phyloP scores from a whole-genome alignment of 2,797 vertebrate genomes.

The Crypturellus tataupa region DNA sequence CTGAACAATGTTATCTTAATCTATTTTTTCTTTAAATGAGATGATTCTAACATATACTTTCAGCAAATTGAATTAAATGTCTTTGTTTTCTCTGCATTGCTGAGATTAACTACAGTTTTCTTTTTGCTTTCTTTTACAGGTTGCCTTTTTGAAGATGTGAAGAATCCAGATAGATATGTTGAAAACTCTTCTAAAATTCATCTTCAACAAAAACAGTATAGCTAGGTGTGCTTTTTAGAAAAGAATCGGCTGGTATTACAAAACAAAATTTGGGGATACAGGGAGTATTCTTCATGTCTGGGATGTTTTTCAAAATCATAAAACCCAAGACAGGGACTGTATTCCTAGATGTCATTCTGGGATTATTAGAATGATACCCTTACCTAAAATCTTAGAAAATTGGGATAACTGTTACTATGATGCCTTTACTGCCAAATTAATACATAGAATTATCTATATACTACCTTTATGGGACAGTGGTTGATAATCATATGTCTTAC shows the following conservation, averaged over 20 bases:
- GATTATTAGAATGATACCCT: neutral
- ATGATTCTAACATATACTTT: neutral
- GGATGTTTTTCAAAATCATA: neutral
- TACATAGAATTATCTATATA: slow-evolving; percentile 1
- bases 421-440: slow-evolving; percentile 28
- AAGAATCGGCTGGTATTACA: neutral
- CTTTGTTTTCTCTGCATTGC: neutral
- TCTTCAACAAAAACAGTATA: neutral
- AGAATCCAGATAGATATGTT: neutral
- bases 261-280: neutral
- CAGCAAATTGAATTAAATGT: neutral
- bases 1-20: neutral
- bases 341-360: neutral
- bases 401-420: slow-evolving; percentile 2
- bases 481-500: slow-evolving; percentile 7
- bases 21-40: neutral
- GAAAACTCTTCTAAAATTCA: neutral
- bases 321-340: neutral
- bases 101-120: neutral
- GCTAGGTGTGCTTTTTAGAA: neutral
- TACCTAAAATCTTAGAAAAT: neutral
- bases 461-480: slow-evolving; percentile 3
- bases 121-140: slow-evolving; percentile 75
- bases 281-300: neutral
- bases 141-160: slow-evolving; percentile 86